Evolutionary conservation across 2,113 vertebrate species (phyloP).

Genomic region (Aegithalos caudatus): DNA sequence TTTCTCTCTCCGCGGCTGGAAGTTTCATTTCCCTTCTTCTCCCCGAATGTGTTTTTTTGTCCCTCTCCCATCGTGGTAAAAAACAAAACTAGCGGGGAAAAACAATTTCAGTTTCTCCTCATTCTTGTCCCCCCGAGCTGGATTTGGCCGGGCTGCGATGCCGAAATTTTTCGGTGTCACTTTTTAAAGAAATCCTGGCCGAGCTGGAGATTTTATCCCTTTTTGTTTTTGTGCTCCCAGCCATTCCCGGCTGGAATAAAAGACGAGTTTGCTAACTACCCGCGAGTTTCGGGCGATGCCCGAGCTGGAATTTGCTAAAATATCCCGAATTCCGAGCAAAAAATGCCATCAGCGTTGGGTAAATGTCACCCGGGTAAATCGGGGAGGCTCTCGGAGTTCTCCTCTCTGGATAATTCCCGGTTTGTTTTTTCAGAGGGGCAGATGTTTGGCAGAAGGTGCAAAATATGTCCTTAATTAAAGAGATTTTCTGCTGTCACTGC

Average conservation of each 20-base stretch:
- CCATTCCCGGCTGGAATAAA: background rate
- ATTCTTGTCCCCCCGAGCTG: background rate
- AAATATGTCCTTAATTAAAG: background rate
- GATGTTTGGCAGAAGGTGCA: background rate
- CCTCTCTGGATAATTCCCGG: background rate
- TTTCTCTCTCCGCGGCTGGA: background rate
- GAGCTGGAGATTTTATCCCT: background rate
- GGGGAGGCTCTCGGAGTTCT: background rate
- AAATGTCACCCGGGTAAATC: background rate
- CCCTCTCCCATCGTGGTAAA: fast-evolving
- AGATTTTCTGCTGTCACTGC: background rate
- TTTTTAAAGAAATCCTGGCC: background rate
- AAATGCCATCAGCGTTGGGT: background rate
- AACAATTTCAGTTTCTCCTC: fast-evolving
- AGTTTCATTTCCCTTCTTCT: background rate
- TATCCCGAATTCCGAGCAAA: background rate
- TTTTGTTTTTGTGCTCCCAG: background rate
- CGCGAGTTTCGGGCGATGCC: background rate
- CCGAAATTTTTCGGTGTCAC: fast-evolving
- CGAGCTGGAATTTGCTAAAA: background rate
- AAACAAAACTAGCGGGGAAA: background rate
- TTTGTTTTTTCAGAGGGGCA: background rate
- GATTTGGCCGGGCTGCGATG: background rate
- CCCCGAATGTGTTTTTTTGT: background rate
- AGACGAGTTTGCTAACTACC: background rate